These are phyloP conservation scores for Lycocorax pyrrhopterus DNA, from an alignment of 2,113 vertebrate species.

Conservation along the genomic window DNA sequence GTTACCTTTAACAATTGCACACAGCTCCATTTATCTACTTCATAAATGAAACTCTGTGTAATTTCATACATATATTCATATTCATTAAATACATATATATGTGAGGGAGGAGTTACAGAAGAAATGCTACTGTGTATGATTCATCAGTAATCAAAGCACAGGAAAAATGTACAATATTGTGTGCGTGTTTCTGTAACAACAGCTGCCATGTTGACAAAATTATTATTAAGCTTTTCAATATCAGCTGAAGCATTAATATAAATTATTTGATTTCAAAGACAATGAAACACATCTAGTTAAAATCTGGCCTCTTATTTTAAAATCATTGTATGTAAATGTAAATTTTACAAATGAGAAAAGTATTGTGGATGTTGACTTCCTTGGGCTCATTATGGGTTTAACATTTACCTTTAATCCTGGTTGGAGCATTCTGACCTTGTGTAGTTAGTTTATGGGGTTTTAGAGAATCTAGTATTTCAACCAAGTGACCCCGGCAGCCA, in stretches of 20 bases:
- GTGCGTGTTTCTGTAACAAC: neutral
- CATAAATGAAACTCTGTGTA: neutral
- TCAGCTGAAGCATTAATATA: neutral
- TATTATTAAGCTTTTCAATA: neutral
- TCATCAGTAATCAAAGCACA: neutral
- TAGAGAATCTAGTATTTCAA: neutral
- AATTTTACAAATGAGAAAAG: neutral
- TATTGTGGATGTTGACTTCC: neutral
- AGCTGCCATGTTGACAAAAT: neutral
- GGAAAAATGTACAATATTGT: neutral
- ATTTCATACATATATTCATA: neutral
- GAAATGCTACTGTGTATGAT: neutral
- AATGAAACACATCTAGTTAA: neutral
- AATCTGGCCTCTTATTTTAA: neutral
- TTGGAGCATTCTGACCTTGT: neutral
- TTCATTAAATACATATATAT: neutral
- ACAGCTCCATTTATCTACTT: neutral
- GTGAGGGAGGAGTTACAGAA: neutral
- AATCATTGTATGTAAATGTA: neutral
- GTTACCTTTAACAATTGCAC: neutral
- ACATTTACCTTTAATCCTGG: neutral
- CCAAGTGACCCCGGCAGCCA: neutral
- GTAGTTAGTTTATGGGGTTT: neutral
- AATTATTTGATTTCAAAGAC: neutral
- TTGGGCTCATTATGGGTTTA: neutral